Base-by-base conservation (phyloP, 2,888 invertebrate genomes). In the Poecilus cupreus region DNA sequence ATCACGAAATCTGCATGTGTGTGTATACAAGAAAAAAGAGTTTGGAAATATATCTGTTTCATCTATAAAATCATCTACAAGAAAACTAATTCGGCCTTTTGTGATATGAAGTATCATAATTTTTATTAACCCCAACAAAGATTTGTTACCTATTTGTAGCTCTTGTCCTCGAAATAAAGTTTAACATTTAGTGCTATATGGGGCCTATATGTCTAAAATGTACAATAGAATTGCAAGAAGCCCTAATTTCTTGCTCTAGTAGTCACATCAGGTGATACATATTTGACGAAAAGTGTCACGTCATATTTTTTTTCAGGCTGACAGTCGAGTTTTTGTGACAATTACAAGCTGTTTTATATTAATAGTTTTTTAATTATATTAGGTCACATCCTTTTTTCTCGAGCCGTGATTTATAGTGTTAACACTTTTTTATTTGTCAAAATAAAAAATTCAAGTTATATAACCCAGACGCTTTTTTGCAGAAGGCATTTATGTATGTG, bases 291-390 rank as follows among this genome's bases (percentile, higher is more conserved):
- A 46, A 46, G 8, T 46, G 8, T 46, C 32, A 32, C 32, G 32
- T 32, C 32, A 32, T 32, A 32, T 32, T 46, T n/a, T 13, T 46
- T 46, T n/a, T 13, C 4, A 46, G 8, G 10, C 10, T 8, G n/a
- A n/a, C 13, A 46, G 8, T 13, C n/a, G n/a, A n/a, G n/a, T 13
- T 60, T 24, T n/a, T 24, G n/a, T 0, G 13, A 5, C 13, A 24
- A 60, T 26, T 26, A n/a, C 13, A 24, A 26, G 20, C 26, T 60
- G 60, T 60, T 26, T n/a, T n/a, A 60, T 11, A 60, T 60, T 24
- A 60, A 60, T 60, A 60, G 60, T 60, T 60, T 60, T 60, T 60
- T 60, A 60, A 60, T 60, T 60, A 60, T 24, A 26, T 13, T 43
- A 43, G 43, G n/a, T 43, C 43, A 39, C n/a, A 2, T 8, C 13